Evolutionary conservation across 2,797 vertebrate species (phyloP).

Genomic region (Phoebastria nigripes): DNA sequence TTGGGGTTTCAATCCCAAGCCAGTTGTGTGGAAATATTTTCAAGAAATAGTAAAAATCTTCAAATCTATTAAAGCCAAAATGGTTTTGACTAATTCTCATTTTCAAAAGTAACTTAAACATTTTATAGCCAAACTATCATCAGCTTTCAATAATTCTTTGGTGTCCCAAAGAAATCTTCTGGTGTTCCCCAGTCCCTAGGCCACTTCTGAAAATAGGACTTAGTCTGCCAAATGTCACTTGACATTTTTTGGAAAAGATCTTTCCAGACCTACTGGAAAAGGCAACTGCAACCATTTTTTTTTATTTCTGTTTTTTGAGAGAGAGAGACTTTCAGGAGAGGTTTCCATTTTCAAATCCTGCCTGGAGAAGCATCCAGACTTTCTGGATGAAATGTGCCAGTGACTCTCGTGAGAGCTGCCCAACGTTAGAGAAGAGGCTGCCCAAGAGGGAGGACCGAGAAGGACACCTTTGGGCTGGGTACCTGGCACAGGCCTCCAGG

Average conservation of each 20-base stretch:
- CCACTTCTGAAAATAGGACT: background rate
- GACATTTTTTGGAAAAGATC: background rate
- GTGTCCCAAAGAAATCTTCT: background rate
- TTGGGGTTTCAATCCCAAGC: background rate
- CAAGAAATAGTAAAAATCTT: background rate
- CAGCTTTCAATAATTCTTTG: background rate
- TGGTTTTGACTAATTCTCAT: background rate
- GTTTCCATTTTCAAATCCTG: background rate
- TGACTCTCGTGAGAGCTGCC: background rate
- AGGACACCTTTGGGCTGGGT: background rate
- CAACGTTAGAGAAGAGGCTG: background rate
- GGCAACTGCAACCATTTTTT: background rate
- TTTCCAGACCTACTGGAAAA: background rate
- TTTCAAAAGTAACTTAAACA: background rate
- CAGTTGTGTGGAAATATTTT: background rate
- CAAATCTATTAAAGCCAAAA: background rate
- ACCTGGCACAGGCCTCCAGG: slow-evolving; percentile 84
- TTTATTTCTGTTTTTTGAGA: background rate
- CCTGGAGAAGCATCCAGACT: background rate
- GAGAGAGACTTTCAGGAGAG: background rate
- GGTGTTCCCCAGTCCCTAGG: background rate
- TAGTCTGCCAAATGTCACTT: background rate
- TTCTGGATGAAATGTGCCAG: background rate
- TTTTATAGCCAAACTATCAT: background rate
- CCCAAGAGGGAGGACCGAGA: background rate